phyloP scores from a whole-genome alignment of 2,888 invertebrate species.

The Brachynemurus nebulosus region DNA sequence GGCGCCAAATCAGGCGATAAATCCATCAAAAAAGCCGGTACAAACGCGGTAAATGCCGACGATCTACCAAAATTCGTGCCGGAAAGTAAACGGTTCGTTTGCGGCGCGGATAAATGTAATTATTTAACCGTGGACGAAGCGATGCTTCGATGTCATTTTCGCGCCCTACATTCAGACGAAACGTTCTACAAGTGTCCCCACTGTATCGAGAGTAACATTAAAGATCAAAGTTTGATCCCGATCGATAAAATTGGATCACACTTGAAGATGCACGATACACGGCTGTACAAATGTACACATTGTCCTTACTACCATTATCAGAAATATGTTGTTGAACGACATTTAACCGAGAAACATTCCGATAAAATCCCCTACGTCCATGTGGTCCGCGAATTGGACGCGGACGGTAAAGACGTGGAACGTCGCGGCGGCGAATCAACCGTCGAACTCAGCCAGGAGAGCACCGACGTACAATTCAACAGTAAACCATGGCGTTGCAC shows the following conservation, averaged over 20 bases:
- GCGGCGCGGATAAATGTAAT: slow-evolving; percentile 54
- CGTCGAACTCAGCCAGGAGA: slow-evolving; percentile 19
- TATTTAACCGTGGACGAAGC: slow-evolving; percentile 58
- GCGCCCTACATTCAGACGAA: slow-evolving; percentile 50
- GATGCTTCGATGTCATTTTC: slow-evolving; percentile 58
- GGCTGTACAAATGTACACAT: slow-evolving; percentile 55
- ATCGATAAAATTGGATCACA: slow-evolving; percentile 54
- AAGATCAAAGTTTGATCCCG: slow-evolving; percentile 31
- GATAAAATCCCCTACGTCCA: slow-evolving; percentile 35
- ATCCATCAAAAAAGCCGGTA: neutral
- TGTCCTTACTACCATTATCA: slow-evolving; percentile 54
- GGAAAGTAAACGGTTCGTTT: slow-evolving; percentile 46
- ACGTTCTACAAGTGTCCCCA: slow-evolving; percentile 53
- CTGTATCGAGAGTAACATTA: slow-evolving; percentile 45
- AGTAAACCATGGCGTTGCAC: slow-evolving; percentile 57
- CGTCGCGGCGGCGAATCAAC: slow-evolving; percentile 24
- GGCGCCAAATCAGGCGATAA: slow-evolving; percentile 21
- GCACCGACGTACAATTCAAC: slow-evolving; percentile 33
- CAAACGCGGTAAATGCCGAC: slow-evolving; percentile 9
- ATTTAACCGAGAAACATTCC: slow-evolving; percentile 45
- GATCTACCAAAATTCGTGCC: slow-evolving; percentile 22
- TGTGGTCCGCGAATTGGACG: slow-evolving; percentile 32
- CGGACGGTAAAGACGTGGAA: slow-evolving; percentile 22
- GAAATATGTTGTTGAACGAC: slow-evolving; percentile 48
- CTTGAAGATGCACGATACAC: slow-evolving; percentile 58